phyloP scores from a whole-genome alignment of 2,797 vertebrate species.

The Premnoplex brunnescens region DNA sequence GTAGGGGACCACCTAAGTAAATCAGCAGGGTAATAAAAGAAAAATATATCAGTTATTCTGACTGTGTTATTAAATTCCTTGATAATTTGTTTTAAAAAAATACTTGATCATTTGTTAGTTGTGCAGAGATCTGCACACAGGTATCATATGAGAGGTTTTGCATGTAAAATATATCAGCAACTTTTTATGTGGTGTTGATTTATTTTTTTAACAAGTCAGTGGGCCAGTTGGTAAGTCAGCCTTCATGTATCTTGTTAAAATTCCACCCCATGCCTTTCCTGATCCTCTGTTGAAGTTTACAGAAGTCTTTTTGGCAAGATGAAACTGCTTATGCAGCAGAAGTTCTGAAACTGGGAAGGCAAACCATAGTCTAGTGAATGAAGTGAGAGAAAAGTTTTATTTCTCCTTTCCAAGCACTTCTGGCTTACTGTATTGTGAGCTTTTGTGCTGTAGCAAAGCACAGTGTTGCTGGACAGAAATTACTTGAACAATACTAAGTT shows the following conservation, averaged over 20 bases:
- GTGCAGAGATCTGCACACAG: neutral
- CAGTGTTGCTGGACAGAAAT: neutral
- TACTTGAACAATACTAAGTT: neutral
- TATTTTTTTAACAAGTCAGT: neutral
- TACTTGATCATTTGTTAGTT: neutral
- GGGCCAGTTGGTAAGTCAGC: neutral
- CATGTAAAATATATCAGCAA: neutral
- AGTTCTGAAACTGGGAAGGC: slow-evolving; percentile 1
- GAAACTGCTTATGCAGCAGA: slow-evolving; percentile 37
- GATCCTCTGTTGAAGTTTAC: slow-evolving; percentile 20
- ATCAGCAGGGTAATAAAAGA: neutral
- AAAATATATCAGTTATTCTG: neutral
- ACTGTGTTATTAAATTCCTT: neutral
- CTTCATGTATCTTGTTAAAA: neutral
- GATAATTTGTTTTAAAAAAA: neutral
- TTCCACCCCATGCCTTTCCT: slow-evolving; percentile 23
- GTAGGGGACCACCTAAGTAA: neutral
- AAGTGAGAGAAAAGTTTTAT: slow-evolving; percentile 20
- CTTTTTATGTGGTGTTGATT: neutral
- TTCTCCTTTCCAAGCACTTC: neutral
- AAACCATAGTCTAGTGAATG: neutral
- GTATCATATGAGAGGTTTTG: neutral
- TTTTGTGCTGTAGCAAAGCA: neutral
- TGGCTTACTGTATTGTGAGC: neutral
- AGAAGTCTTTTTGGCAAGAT: slow-evolving; percentile 27